Conservation (phyloP, 2,113 vertebrate genomes). For the Lutjanus erythropterus region DNA sequence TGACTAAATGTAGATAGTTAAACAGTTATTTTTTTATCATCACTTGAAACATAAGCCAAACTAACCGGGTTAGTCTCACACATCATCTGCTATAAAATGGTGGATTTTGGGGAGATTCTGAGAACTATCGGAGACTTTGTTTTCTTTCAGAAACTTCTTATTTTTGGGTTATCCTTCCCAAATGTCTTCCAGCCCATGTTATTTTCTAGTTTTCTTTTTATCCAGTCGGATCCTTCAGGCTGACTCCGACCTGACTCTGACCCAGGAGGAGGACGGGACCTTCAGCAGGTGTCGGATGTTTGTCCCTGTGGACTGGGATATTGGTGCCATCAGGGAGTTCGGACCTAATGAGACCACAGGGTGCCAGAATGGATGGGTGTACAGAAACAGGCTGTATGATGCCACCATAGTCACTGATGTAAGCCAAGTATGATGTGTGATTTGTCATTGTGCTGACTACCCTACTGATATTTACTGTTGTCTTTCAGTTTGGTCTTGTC, state of each 20-base stretch:
- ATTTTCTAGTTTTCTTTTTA: conserved; percentile 77
- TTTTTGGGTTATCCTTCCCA: conserved; percentile 73
- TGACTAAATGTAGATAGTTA: conserved; percentile 46
- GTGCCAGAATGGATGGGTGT: conserved; percentile 86
- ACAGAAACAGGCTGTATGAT: conserved; percentile 70
- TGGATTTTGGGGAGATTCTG: conserved; percentile 83
- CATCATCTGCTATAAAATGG: conserved; percentile 60
- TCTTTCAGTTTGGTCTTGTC: conserved; percentile 73
- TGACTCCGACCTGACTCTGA: conserved; percentile 84
- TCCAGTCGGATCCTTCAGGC: conserved; percentile 65
- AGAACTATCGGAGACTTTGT: conserved; percentile 84
- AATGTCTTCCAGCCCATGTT: conserved; percentile 66
- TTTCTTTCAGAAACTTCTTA: conserved; percentile 83
- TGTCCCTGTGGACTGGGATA: conserved; percentile 80
- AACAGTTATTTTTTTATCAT: conserved; percentile 56
- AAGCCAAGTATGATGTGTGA: conserved; percentile 24
- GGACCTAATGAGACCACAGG: conserved; percentile 82
- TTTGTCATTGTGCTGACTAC: neutral
- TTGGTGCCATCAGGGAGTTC: conserved; percentile 75
- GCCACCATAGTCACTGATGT: conserved; percentile 81
- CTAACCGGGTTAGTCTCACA: neutral
- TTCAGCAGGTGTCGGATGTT: conserved; percentile 88
- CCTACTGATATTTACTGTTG: neutral
- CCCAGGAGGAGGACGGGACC: conserved; percentile 63
- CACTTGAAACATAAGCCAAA: neutral